Evolutionary conservation across 2,888 invertebrate genomes (phyloP).

Genomic region (Camptogramma bilineatum): DNA sequence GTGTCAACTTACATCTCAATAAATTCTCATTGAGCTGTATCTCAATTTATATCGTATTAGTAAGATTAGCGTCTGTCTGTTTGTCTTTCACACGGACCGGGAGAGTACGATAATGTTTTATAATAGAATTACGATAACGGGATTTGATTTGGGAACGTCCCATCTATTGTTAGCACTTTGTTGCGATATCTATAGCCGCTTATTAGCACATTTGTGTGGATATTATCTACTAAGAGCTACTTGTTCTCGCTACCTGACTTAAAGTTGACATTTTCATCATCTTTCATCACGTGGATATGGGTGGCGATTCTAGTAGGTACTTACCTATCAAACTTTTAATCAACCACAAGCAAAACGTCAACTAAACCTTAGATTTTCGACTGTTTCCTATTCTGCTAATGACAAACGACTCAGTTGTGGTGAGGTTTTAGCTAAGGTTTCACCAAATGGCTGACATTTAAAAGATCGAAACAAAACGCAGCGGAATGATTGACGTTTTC

Average conservation of each 20-base stretch:
- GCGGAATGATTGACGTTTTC: too few relatives aligned
- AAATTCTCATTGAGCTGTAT: conserved; percentile 47
- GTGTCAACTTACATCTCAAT: conserved; percentile 38
- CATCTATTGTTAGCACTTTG: conserved; percentile 11
- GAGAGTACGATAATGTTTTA: conserved; percentile 47
- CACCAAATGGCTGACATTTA: too few relatives aligned
- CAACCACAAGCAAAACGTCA: too few relatives aligned
- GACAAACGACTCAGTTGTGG: too few relatives aligned
- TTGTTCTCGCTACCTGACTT: not conserved
- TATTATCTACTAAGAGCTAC: not conserved
- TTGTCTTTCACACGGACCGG: conserved; percentile 57
- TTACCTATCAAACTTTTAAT: too few relatives aligned
- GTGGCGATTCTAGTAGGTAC: too few relatives aligned
- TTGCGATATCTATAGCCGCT: not conserved
- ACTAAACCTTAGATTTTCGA: too few relatives aligned
- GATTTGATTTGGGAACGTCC: conserved; percentile 19
- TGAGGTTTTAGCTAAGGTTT: too few relatives aligned
- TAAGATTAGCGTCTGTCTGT: conserved; percentile 50
- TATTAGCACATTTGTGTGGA: not conserved
- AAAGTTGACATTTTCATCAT: not conserved
- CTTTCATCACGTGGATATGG: too few relatives aligned
- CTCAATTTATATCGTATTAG: conserved; percentile 61
- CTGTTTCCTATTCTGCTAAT: too few relatives aligned
- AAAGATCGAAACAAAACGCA: too few relatives aligned
- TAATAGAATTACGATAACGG: conserved; percentile 38